Evolutionary conservation across 2,797 vertebrate species (phyloP).

Genomic region (Bradypodion pumilum): DNA sequence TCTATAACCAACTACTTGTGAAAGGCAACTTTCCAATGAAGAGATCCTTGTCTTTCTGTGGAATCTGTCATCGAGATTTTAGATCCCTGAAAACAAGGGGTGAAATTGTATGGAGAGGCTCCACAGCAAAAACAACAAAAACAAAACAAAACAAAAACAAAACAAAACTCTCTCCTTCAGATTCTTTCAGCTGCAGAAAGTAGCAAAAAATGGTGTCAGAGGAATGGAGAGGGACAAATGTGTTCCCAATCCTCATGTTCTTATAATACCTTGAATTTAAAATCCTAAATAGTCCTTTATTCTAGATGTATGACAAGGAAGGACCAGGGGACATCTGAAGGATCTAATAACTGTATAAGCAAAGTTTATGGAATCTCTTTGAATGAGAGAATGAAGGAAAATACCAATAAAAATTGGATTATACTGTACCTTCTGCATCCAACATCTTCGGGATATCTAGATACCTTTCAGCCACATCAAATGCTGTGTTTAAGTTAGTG

Average conservation of each 20-base stretch:
- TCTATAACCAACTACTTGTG: not conserved
- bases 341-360: slow-evolving; percentile 36
- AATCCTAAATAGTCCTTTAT: not conserved
- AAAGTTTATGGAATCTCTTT: slow-evolving; percentile 33
- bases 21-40: not conserved
- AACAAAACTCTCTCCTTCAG: not conserved
- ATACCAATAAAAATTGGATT: slow-evolving; percentile 27
- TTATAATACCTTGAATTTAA: not conserved
- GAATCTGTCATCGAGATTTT: not conserved
- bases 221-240: not conserved
- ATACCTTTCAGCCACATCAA: slow-evolving; percentile 93
- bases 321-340: not conserved
- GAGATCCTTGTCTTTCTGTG: not conserved
- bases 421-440: slow-evolving; percentile 90
- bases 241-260: not conserved
- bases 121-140: not conserved
- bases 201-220: not conserved
- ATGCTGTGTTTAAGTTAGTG: slow-evolving; percentile 94
- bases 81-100: not conserved
- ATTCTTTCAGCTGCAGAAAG: not conserved
- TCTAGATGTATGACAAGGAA: not conserved
- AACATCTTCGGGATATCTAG: slow-evolving; percentile 97
- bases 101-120: not conserved
- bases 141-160: too few relatives aligned
- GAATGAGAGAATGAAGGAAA: not conserved